Evolutionary conservation across 64 coral and sea anemone genomes (phyloP).

Genomic region (Hydrozoanthus tunicans): DNA sequence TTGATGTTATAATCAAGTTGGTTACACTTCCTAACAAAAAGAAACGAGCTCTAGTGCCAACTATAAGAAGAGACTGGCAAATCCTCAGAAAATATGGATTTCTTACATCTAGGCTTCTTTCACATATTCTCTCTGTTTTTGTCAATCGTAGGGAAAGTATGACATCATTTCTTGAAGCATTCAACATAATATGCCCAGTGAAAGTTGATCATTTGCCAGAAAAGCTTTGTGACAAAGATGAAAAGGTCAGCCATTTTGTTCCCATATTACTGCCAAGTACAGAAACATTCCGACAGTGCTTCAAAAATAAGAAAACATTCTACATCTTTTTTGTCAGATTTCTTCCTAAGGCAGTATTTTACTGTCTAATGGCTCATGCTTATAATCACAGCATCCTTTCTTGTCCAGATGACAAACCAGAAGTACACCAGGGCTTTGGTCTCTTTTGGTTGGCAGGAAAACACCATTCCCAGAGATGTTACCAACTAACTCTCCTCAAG

Average conservation of each 20-base stretch:
- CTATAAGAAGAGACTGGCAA: neutral
- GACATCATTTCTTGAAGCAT: constrained; percentile 2
- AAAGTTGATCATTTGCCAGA: too few species aligned
- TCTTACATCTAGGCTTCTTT: neutral
- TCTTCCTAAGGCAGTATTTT: constrained; percentile 1
- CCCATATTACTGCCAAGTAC: neutral
- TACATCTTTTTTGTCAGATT: constrained; percentile 1
- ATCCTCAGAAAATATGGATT: neutral
- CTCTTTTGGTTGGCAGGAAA: neutral
- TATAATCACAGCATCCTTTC: neutral
- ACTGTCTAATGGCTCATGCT: neutral
- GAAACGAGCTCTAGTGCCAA: neutral
- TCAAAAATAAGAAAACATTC: neutral
- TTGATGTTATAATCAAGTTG: constrained; percentile 12
- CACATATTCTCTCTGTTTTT: neutral
- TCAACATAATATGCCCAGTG: constrained; percentile 8
- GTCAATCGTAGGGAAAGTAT: neutral
- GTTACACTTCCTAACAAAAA: neutral
- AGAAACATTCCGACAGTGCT: neutral
- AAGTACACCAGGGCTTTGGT: neutral
- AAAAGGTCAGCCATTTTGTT: neutral
- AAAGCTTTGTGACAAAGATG: too few species aligned
- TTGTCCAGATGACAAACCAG: neutral
- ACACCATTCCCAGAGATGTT: neutral
- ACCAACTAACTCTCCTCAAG: neutral